Evolutionary conservation across 2,888 invertebrate species (phyloP), one percentile per base, ranked within the genome.

Genomic region (Bibio marci): DNA sequence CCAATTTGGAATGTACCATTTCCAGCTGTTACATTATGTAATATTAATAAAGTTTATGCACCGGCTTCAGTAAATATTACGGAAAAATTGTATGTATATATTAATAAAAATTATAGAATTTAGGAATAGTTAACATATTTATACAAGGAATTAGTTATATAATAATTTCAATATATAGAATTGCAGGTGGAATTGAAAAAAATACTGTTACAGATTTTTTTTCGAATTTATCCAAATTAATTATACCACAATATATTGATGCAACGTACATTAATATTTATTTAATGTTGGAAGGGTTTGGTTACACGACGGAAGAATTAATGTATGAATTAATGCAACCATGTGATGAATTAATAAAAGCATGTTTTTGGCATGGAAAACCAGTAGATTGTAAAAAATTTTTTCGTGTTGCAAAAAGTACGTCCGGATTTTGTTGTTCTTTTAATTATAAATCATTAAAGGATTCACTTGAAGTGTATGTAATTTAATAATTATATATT

Each of bases 1-100:
- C 67, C 71, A 1, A 72, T 74, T 37, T 75, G 73, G 72, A 69
- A 73, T 46, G 67, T 71, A 35, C 67, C 11, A 14, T 76, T 73
- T 52, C 75, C 76, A 7, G 71, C 72, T 1, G 65, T 75, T 1
- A 73, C 75, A 1, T 56, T 75, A 35, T 76, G 75, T 49, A 64
- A 70, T 48, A 53, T 70, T 34, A 75, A 75, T 50, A 55, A 65
- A 28, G 59, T 75, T n/a, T 73, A 73, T 0, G 59, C 55, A 19
- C 57, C 47, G 33, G 62, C 62, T 26, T 65, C 69, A 1, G 48
- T 48, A 10, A 39, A 46, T 1, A 59, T 71, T 15, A 59, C 67
- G 8, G 43, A 58, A 31, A 59, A 59, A 34, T 46, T 72, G 74
- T 73, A 49, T 68, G 68, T 26, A 3, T 19, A n/a, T 12, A n/a